Evolutionary conservation across 2,888 invertebrate genomes (phyloP).

Genomic region (Bombylius major): DNA sequence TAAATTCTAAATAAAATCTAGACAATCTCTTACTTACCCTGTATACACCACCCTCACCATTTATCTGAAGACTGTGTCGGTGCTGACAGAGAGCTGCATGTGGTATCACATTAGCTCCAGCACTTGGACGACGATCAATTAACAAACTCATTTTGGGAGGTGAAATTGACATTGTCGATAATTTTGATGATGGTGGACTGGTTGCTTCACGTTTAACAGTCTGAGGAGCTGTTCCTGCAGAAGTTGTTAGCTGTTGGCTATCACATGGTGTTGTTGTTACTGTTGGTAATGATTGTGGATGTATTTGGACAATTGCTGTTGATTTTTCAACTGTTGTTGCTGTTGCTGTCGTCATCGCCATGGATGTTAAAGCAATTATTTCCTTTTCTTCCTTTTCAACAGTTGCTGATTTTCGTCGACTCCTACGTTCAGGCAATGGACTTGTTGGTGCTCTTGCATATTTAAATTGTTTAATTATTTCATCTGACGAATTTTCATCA

Average conservation of each 20-base stretch:
- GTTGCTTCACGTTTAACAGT: not conserved
- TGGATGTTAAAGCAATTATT: slow-evolving; percentile 12
- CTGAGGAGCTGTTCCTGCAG: not conserved
- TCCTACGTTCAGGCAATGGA: slow-evolving; percentile 15
- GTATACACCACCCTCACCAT: not conserved
- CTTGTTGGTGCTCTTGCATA: slow-evolving; percentile 16
- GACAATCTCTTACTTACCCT: not conserved
- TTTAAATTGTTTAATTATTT: slow-evolving; percentile 19
- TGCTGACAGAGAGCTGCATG: slow-evolving; percentile 19
- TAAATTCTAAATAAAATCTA: too few species aligned
- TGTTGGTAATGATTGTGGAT: slow-evolving; percentile 5
- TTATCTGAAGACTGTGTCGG: slow-evolving; percentile 17
- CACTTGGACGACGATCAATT: slow-evolving; percentile 18
- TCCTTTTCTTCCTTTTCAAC: slow-evolving; percentile 9
- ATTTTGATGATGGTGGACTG: slow-evolving; percentile 12
- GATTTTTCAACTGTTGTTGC: slow-evolving; percentile 2
- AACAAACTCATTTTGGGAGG: slow-evolving; percentile 13
- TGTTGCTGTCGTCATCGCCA: slow-evolving; percentile 1
- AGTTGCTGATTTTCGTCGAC: slow-evolving; percentile 9
- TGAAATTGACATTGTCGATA: slow-evolving; percentile 11
- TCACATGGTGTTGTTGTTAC: slow-evolving; percentile 15
- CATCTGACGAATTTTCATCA: slow-evolving; percentile 27
- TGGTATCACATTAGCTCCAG: slow-evolving; percentile 18
- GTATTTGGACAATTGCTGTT: not conserved
- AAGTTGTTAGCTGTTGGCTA: slow-evolving; percentile 4